These are phyloP conservation scores for Mesocentrotus franciscanus DNA, from an alignment of 53 echinoderm and acorn worm species.

Conservation along the genomic window DNA sequence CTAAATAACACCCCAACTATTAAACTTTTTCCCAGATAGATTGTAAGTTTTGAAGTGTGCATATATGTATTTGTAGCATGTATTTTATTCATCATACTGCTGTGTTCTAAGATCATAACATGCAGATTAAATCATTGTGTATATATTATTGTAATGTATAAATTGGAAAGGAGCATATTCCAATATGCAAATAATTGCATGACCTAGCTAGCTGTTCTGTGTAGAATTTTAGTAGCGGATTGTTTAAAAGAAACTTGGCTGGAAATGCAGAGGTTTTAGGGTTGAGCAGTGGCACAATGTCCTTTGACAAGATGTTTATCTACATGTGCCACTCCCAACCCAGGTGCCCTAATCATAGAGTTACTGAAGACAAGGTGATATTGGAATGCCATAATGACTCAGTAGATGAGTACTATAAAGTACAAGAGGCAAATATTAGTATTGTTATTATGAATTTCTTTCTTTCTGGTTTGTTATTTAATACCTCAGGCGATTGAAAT, in stretches of 20 bases:
- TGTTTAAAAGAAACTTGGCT: too few species aligned
- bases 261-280: too few species aligned
- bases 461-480: background rate
- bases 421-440: background rate
- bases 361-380: too few species aligned
- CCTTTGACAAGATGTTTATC: background rate
- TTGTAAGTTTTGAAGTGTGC: background rate
- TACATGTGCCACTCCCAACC: background rate
- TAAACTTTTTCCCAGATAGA: background rate
- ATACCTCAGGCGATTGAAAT: constrained; percentile 79
- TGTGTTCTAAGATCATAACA: background rate
- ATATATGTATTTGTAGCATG: background rate
- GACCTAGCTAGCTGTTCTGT: too few species aligned
- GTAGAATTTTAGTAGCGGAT: too few species aligned
- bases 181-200: background rate
- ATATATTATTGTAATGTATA: background rate
- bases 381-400: too few species aligned
- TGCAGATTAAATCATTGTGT: background rate
- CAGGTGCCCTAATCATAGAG: background rate
- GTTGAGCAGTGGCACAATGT: background rate
- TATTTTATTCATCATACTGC: background rate
- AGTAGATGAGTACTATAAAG: background rate
- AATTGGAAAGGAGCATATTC: background rate
- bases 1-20: background rate
- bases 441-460: background rate